Percentiles rank a stretch among this genome's conserved stretches.
Conservation (phyloP, 2,797 vertebrate species). For the Allobates femoralis region DNA sequence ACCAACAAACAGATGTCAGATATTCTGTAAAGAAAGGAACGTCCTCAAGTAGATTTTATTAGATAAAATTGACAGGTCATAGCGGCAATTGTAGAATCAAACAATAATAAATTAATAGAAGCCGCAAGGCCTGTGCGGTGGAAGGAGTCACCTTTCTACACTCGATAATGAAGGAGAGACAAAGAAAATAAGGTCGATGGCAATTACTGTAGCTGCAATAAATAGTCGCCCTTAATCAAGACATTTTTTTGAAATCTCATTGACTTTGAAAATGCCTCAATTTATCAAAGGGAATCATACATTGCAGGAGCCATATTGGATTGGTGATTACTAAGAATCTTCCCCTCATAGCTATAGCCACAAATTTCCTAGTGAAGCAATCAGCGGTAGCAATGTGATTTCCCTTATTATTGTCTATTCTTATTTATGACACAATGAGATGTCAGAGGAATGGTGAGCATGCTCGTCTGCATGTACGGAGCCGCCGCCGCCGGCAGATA, state of each 20-base stretch:
- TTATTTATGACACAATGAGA: conserved; percentile 51
- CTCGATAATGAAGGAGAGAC: conserved; percentile 49
- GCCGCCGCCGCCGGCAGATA: conserved; percentile 7
- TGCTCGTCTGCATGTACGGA: conserved; percentile 36
- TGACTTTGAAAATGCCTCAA: conserved; percentile 51
- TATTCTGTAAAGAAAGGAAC: not conserved
- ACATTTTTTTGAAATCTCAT: conserved; percentile 57
- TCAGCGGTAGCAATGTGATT: conserved; percentile 37
- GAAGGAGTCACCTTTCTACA: conserved; percentile 38
- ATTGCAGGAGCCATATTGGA: conserved; percentile 52
- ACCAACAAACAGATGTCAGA: not conserved
- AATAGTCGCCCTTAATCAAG: conserved; percentile 58
- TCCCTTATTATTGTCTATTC: conserved; percentile 47
- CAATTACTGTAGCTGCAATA: conserved; percentile 57
- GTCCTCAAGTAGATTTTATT: not conserved
- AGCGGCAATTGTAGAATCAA: not conserved
- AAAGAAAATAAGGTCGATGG: conserved; percentile 59
- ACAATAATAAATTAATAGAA: conserved; percentile 40
- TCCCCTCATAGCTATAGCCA: conserved; percentile 31
- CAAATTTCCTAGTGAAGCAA: conserved; percentile 48
- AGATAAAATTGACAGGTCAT: conserved; percentile 26
- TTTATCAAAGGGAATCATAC: conserved; percentile 58
- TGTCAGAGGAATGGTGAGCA: conserved; percentile 3
- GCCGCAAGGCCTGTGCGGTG: conserved; percentile 21
- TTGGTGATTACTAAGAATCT: conserved; percentile 45